Conservation (phyloP, 1,140 invertebrate genomes). For the Drosophila teissieri region DNA sequence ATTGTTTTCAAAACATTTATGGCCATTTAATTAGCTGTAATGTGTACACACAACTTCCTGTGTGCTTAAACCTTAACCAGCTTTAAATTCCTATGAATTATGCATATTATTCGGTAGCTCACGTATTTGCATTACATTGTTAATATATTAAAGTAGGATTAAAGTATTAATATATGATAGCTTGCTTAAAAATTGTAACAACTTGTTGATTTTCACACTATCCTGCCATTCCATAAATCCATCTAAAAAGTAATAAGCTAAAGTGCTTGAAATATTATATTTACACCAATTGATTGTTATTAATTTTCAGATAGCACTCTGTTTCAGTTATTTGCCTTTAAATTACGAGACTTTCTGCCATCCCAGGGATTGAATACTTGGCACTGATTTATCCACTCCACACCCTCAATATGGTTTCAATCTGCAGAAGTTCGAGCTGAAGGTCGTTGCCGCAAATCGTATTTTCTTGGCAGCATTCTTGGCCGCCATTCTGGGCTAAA, state of each 20-base stretch:
- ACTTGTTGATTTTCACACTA: too few relatives aligned
- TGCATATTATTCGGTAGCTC: too few relatives aligned
- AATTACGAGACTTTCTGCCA: background rate
- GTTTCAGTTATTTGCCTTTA: background rate
- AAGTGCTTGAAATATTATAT: background rate
- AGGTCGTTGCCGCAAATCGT: slow-evolving; percentile 31
- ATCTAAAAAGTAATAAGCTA: background rate
- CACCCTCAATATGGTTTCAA: slow-evolving; percentile 2
- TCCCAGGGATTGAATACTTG: slow-evolving; percentile 4
- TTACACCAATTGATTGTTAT: slow-evolving; percentile 14
- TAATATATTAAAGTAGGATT: too few relatives aligned
- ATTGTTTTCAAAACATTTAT: background rate
- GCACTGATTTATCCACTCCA: slow-evolving; percentile 10
- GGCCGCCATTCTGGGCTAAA: slow-evolving; percentile 58
- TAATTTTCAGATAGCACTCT: background rate
- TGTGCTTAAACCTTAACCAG: background rate
- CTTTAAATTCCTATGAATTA: too few relatives aligned
- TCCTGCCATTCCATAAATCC: too few relatives aligned
- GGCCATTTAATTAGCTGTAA: slow-evolving; percentile 1
- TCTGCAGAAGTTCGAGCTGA: slow-evolving; percentile 2
- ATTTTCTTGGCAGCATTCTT: slow-evolving; percentile 1
- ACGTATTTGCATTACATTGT: too few relatives aligned
- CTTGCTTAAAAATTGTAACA: too few relatives aligned
- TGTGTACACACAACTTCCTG: background rate
- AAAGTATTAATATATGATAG: too few relatives aligned